Percentiles rank a stretch among this genome's conserved stretches.
These are phyloP conservation scores for Stenodera caucasica DNA, from an alignment of 2,888 invertebrate species.

Conservation along the genomic window DNA sequence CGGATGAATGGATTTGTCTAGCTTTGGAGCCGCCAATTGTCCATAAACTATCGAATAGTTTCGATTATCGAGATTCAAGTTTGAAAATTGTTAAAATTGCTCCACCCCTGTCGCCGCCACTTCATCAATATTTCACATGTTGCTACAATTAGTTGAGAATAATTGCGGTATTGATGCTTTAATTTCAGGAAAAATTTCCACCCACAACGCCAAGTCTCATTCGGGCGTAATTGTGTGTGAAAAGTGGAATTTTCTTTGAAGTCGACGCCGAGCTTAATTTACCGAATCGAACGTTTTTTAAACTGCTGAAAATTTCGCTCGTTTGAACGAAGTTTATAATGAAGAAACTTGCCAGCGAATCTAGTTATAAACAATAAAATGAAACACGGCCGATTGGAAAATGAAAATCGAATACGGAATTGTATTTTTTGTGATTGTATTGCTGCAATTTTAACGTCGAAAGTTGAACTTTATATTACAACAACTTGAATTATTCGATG, in stretches of 20 bases:
- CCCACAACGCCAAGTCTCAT: constrained; percentile 15
- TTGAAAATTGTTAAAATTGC: background rate
- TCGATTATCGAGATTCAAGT: background rate
- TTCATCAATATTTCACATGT: background rate
- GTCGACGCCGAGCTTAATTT: constrained; percentile 24
- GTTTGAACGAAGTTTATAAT: constrained; percentile 28
- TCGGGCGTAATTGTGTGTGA: constrained; percentile 29
- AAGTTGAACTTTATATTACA: constrained; percentile 10
- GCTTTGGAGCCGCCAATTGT: background rate
- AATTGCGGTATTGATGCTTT: background rate
- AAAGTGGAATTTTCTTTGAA: constrained; percentile 29
- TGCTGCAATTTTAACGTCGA: constrained; percentile 1
- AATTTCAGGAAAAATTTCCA: background rate
- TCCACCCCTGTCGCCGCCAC: background rate
- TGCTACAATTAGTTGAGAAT: background rate
- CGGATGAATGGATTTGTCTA: background rate
- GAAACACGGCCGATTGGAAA: constrained; percentile 3
- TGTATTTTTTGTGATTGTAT: background rate
- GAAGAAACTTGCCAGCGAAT: constrained; percentile 26
- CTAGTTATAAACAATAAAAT: constrained; percentile 12
- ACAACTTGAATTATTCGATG: background rate
- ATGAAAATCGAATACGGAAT: constrained; percentile 20
- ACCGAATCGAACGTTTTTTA: constrained; percentile 20
- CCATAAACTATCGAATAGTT: background rate
- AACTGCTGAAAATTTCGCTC: constrained; percentile 13